Evolutionary conservation across 2,113 vertebrate genomes (phyloP).

Genomic region (Danionella cerebrum): DNA sequence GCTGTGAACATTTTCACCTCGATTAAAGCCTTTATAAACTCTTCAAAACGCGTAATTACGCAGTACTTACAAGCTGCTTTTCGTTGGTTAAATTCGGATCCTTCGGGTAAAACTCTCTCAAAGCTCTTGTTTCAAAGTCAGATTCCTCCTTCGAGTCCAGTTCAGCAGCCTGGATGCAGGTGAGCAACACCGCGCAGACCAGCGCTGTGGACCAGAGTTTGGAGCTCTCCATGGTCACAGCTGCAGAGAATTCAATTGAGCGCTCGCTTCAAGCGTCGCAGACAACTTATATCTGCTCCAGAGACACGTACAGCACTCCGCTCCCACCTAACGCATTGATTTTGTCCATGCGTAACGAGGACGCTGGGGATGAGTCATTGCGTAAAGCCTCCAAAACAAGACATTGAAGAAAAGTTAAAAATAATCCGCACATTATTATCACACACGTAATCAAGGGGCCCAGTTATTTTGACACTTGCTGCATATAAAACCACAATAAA

Average conservation of each 20-base stretch:
- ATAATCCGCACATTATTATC: too few species aligned
- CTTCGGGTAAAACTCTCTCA: slow-evolving; percentile 71
- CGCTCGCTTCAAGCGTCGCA: slow-evolving; percentile 21
- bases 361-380: slow-evolving; percentile 61
- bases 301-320: slow-evolving; percentile 38
- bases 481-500: too few species aligned
- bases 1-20: slow-evolving; percentile 45
- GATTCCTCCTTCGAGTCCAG: slow-evolving; percentile 48
- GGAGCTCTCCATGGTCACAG: slow-evolving; percentile 63
- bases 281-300: slow-evolving; percentile 59
- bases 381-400: slow-evolving; percentile 47
- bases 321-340: slow-evolving; percentile 56
- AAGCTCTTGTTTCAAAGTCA: slow-evolving; percentile 63
- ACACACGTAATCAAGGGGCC: too few species aligned
- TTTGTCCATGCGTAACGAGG: slow-evolving; percentile 60
- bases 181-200: slow-evolving; percentile 59
- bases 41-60: background rate
- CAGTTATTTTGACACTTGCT: too few species aligned
- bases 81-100: slow-evolving; percentile 67
- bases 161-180: slow-evolving; percentile 43
- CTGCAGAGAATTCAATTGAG: slow-evolving; percentile 23
- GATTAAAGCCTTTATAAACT: background rate
- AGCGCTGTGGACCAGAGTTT: slow-evolving; percentile 50
- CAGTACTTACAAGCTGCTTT: slow-evolving; percentile 67
- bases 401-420: background rate